These are phyloP conservation scores for Oreochromis niloticus DNA, from an alignment of 2,113 vertebrate genomes.

Conservation along the genomic window DNA sequence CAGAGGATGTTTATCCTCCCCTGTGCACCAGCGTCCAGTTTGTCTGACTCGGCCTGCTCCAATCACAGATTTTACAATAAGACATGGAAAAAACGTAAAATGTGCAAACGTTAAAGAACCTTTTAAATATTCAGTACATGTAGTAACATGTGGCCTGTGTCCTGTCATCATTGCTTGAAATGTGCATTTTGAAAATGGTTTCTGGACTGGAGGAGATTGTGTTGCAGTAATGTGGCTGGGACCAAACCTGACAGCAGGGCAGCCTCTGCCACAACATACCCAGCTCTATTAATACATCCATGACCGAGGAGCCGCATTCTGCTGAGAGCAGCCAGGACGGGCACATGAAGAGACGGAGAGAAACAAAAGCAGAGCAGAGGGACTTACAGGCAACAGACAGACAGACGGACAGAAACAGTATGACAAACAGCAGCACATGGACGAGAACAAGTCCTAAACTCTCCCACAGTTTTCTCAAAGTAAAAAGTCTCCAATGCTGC, in stretches of 20 bases:
- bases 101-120: not conserved
- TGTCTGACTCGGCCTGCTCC: not conserved
- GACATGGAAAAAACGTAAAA: not conserved
- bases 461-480: not conserved
- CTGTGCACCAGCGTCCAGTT: not conserved
- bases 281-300: constrained; percentile 28
- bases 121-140: not conserved
- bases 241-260: not conserved
- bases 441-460: not conserved
- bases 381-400: not conserved
- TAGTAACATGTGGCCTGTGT: not conserved
- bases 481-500: not conserved
- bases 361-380: not conserved
- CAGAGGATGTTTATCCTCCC: not conserved
- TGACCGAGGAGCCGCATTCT: not conserved
- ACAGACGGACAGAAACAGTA: not conserved
- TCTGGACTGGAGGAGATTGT: not conserved
- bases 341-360: not conserved
- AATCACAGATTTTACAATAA: not conserved
- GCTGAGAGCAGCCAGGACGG: not conserved
- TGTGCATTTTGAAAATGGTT: not conserved
- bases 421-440: constrained; percentile 3
- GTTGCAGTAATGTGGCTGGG: not conserved
- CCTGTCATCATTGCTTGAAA: not conserved
- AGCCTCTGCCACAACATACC: not conserved